phyloP scores from a whole-genome alignment of 2,113 vertebrate genomes.

The Cephalopterus ornatus region DNA sequence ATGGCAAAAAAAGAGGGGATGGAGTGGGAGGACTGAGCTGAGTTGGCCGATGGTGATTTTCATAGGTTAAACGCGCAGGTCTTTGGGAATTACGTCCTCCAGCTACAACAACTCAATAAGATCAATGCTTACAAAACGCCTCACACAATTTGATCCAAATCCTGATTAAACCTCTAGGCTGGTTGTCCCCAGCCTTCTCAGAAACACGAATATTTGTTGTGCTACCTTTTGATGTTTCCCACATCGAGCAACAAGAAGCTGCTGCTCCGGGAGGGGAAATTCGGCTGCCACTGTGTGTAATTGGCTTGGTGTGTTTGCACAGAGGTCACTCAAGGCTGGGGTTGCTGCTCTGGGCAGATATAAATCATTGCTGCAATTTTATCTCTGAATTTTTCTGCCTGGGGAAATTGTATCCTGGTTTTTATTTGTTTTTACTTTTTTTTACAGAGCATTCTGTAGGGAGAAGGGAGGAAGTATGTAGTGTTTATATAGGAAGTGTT shows the following conservation, averaged over 20 bases:
- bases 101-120: not conserved
- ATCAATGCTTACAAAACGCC: not conserved
- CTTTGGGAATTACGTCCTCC: not conserved
- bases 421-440: not conserved
- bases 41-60: not conserved
- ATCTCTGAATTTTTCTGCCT: not conserved
- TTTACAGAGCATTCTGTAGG: not conserved
- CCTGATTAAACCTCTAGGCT: slow-evolving; percentile 16
- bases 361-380: slow-evolving; percentile 21
- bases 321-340: slow-evolving; percentile 17
- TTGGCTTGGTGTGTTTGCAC: not conserved
- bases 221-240: not conserved
- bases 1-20: not conserved
- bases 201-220: not conserved
- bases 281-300: not conserved
- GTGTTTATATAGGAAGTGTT: not conserved
- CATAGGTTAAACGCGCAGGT: not conserved
- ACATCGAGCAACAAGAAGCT: not conserved
- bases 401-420: not conserved
- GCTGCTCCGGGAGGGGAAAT: not conserved
- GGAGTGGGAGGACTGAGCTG: not conserved
- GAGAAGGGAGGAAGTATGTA: not conserved
- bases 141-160: not conserved
- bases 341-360: slow-evolving; percentile 4
- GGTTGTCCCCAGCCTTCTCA: not conserved